Evolutionary conservation across 2,888 invertebrate species (phyloP), one percentile per base, ranked within the genome.

Genomic region (Caenorhabditis sp.): DNA sequence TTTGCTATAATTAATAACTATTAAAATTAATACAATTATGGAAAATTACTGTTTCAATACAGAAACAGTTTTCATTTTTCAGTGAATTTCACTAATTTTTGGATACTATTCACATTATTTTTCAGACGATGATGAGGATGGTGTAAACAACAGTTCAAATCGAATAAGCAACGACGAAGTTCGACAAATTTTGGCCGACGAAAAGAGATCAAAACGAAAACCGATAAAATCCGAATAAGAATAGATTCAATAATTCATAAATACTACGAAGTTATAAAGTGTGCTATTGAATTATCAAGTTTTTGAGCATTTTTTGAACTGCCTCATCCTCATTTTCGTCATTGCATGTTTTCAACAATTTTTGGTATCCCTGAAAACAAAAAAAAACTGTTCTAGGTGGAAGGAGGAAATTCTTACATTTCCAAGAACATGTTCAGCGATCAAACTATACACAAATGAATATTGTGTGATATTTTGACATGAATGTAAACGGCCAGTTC

Each of bases 401-500:
- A 23, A 31, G 38, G 20, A 26, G 31, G n/a, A n/a, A 20, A 36
- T 12, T 14, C 64, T 38, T 43, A 75, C 76, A 59, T 75, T 74
- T 61, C 64, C 72, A 36, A 77, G 50, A n/a, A 77, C 43, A 56
- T 79, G 77, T 10, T 77, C 72, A 10, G 68, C 63, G 10, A 79
- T 60, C 38, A 71, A 26, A 31, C 62, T 53, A 58, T 73, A 72
- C 27, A 77, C 67, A 14, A 75, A 70, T 12, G 69, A 63, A 59
- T 70, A 68, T 36, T 79, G 79, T 4, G 38, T 23, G 26, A 70
- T 43, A 8, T 43, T 63, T 64, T 79, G 79, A n/a, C 75, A 72
- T 4, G 79, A 57, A 60, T 79, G 79, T 52, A 79, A 38, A 14
- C 79, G 63, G 12, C 74, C 73, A 21, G 65, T 59, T 36, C 76